Evolutionary conservation across 2,888 invertebrate genomes (phyloP).

Genomic region (Tenthredo notha): DNA sequence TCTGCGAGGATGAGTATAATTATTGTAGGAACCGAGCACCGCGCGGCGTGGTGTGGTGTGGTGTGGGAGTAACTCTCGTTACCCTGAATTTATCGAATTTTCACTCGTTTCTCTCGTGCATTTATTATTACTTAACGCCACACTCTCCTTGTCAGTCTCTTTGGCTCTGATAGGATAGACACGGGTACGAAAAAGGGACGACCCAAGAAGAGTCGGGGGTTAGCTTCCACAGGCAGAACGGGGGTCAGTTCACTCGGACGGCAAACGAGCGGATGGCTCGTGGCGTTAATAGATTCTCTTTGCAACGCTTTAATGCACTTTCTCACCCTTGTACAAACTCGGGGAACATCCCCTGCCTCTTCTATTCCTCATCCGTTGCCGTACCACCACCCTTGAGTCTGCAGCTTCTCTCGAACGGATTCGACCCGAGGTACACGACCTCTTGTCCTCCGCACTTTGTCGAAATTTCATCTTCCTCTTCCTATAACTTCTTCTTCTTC

Average conservation of each 20-base stretch:
- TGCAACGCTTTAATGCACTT: constrained; percentile 48
- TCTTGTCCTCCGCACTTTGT: constrained; percentile 18
- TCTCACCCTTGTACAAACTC: constrained; percentile 44
- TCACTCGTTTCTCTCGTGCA: not conserved
- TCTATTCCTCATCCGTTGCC: constrained; percentile 1
- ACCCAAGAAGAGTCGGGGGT: not conserved
- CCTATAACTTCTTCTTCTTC: too few species aligned
- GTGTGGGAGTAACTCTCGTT: not conserved
- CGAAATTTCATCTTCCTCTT: constrained; percentile 18
- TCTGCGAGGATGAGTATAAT: not conserved
- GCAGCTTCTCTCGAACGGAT: not conserved
- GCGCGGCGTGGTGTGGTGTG: too few species aligned
- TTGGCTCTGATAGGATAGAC: not conserved
- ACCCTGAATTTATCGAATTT: constrained; percentile 28
- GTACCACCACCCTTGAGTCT: not conserved
- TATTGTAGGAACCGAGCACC: not conserved
- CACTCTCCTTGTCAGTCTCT: constrained; percentile 11
- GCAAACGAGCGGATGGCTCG: constrained; percentile 34
- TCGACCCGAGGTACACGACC: constrained; percentile 28
- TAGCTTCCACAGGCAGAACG: not conserved
- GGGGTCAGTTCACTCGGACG: constrained; percentile 42
- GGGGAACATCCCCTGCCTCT: not conserved
- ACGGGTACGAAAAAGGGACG: constrained; percentile 1
- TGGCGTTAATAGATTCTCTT: constrained; percentile 52
- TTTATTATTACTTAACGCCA: constrained; percentile 41